Conservation (phyloP, 2,113 vertebrate genomes). For the Gymnogyps californianus region DNA sequence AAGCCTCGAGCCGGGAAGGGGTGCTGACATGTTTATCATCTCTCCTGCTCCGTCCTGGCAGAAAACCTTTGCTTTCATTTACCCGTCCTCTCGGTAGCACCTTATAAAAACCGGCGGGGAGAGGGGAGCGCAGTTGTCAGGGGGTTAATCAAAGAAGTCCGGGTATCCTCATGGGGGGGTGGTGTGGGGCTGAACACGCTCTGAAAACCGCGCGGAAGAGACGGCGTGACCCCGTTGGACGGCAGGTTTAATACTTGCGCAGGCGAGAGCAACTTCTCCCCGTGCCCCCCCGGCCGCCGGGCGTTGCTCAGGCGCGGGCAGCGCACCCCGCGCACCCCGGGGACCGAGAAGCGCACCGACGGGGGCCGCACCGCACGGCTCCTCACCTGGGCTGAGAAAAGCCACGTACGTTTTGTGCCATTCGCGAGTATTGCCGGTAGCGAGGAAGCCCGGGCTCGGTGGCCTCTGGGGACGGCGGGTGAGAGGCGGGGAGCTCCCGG, state of each 20-base stretch:
- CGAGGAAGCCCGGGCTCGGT: neutral
- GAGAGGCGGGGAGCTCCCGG: neutral
- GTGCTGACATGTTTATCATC: neutral
- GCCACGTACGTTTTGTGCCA: neutral
- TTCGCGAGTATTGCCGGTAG: fast-evolving
- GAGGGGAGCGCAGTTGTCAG: neutral
- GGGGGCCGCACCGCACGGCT: neutral
- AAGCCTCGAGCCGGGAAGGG: neutral
- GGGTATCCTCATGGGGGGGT: neutral
- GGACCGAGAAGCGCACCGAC: neutral
- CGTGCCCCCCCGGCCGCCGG: neutral
- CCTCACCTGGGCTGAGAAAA: neutral
- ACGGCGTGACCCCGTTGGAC: neutral
- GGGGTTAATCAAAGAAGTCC: neutral
- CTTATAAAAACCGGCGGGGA: neutral
- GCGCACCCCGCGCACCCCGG: neutral
- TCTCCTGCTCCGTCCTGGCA: neutral
- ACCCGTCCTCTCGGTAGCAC: neutral
- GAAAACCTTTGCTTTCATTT: neutral
- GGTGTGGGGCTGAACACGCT: neutral
- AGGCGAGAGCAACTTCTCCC: conserved; percentile 41
- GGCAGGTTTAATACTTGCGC: conserved; percentile 11
- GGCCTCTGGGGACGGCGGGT: neutral
- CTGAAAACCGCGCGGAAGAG: neutral
- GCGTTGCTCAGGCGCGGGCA: neutral